These are phyloP conservation scores for Latrodectus elegans DNA, from an alignment of 2,888 invertebrate species.

Conservation along the genomic window DNA sequence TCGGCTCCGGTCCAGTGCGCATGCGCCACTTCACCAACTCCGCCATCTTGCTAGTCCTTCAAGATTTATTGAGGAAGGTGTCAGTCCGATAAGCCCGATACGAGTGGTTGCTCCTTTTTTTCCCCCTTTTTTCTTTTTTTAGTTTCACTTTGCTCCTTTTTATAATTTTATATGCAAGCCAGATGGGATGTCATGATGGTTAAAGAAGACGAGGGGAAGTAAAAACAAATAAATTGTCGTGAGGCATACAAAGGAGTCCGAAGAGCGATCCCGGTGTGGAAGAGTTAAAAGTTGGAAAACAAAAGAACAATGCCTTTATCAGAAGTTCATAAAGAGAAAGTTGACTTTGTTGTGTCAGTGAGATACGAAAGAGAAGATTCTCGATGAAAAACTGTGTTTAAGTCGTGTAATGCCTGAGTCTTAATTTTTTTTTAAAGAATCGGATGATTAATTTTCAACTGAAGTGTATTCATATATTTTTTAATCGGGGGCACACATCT, in stretches of 20 bases:
- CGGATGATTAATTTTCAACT: no score
- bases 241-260: neutral
- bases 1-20: slow-evolving; percentile 19
- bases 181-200: slow-evolving; percentile 26
- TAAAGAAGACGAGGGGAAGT: neutral
- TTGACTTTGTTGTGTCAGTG: no score
- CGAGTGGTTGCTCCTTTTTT: slow-evolving; percentile 7
- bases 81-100: slow-evolving; percentile 25
- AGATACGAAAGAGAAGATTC: no score
- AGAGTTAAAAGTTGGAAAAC: slow-evolving; percentile 3
- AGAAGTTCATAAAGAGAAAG: neutral
- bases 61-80: slow-evolving; percentile 48
- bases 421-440: no score
- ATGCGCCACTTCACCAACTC: slow-evolving; percentile 10
- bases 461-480: no score
- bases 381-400: no score
- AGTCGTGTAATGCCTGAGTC: no score
- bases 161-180: neutral
- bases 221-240: neutral
- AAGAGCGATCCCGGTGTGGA: neutral
- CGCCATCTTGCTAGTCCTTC: slow-evolving; percentile 9
- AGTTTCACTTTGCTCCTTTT: neutral
- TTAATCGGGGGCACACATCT: no score
- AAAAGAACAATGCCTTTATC: slow-evolving; percentile 19
- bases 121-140: neutral